Conservation (phyloP, 2,888 invertebrate species). For the Odontocolon sp. region DNA sequence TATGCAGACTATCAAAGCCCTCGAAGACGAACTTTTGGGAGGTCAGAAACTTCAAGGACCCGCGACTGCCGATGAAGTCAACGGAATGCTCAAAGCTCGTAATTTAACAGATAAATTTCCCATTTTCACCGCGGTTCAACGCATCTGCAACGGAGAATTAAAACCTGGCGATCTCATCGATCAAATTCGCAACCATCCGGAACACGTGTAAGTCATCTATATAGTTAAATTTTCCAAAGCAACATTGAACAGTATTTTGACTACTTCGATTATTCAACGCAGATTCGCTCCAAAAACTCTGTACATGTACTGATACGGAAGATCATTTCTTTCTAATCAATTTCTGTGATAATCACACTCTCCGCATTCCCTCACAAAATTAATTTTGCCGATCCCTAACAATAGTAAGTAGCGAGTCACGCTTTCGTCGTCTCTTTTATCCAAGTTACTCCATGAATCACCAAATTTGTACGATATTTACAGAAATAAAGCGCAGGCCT, state of each 20-base stretch:
- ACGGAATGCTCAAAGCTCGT: conserved; percentile 94
- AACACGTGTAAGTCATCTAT: conserved; percentile 98
- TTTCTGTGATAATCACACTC: conserved; percentile 4
- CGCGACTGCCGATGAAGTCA: conserved; percentile 97
- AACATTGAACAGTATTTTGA: conserved; percentile 1
- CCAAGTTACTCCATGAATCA: neutral
- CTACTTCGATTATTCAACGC: conserved; percentile 35
- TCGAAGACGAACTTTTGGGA: conserved; percentile 97
- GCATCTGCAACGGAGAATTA: conserved; percentile 93
- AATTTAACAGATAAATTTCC: conserved; percentile 97
- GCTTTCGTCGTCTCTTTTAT: neutral
- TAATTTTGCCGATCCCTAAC: conserved; percentile 7
- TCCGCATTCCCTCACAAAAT: neutral
- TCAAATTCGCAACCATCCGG: conserved; percentile 96
- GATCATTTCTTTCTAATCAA: neutral
- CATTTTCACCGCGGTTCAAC: conserved; percentile 96
- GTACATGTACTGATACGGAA: conserved; percentile 66
- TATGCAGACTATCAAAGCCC: conserved; percentile 88
- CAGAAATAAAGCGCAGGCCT: conserved; percentile 31
- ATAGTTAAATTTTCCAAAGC: neutral
- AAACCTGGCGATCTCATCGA: conserved; percentile 92
- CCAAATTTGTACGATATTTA: conserved; percentile 3
- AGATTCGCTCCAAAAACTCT: conserved; percentile 71
- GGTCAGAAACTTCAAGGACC: conserved; percentile 99
- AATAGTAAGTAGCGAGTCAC: conserved; percentile 17